Evolutionary conservation across 2,113 vertebrate species (phyloP).

Genomic region (Malurus elegans): DNA sequence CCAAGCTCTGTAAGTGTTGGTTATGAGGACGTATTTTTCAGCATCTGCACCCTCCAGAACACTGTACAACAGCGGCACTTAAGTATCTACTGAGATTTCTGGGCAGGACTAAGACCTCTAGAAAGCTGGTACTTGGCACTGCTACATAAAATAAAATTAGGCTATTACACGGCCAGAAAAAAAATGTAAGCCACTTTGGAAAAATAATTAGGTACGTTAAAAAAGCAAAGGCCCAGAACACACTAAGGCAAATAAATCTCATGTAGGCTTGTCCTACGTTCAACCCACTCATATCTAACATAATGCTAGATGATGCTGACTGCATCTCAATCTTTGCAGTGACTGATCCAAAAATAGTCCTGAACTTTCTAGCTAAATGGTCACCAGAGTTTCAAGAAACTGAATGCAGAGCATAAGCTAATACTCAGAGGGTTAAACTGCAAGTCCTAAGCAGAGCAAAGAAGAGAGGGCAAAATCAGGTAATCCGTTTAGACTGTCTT

Average conservation of each 20-base stretch:
- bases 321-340: background rate
- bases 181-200: background rate
- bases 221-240: background rate
- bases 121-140: background rate
- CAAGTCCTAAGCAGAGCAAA: background rate
- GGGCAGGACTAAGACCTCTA: background rate
- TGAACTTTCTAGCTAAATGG: background rate
- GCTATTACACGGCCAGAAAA: background rate
- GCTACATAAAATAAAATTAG: background rate
- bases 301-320: background rate
- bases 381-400: slow-evolving; percentile 1
- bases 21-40: background rate
- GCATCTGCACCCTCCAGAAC: background rate
- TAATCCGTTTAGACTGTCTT: background rate
- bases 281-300: background rate
- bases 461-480: background rate
- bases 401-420: background rate
- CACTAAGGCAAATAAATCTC: background rate
- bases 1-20: background rate
- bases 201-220: background rate
- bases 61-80: background rate
- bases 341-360: background rate
- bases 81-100: background rate
- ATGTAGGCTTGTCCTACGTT: background rate
- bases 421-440: background rate